A percentile compares a stretch with the other conserved stretches of the same genome.
These are phyloP conservation scores for Corythaeola cristata DNA, from an alignment of 2,113 vertebrate species.

Conservation along the genomic window DNA sequence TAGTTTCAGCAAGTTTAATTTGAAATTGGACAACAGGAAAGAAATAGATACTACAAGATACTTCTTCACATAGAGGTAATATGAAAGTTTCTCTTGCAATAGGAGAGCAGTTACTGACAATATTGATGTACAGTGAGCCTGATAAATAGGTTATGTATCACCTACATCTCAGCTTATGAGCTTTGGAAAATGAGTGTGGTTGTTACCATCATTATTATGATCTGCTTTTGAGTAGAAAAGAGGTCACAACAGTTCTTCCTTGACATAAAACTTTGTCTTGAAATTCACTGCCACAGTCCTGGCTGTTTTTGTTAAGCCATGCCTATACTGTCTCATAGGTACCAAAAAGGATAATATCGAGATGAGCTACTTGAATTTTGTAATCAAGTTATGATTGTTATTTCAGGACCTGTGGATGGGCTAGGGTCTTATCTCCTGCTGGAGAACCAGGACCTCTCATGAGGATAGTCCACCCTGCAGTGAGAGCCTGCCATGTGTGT, in stretches of 20 bases:
- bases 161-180: not conserved
- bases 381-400: rapidly evolving
- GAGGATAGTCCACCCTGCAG: not conserved
- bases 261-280: not conserved
- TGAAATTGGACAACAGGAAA: not conserved
- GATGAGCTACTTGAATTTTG: not conserved
- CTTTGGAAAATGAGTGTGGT: not conserved
- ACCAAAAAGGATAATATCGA: not conserved
- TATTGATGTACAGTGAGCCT: not conserved
- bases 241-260: not conserved
- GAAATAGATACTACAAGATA: not conserved
- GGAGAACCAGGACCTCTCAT: not conserved
- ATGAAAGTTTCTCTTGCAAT: not conserved
- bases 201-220: not conserved
- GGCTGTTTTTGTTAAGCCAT: not conserved
- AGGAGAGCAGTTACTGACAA: not conserved
- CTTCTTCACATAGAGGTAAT: not conserved
- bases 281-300: not conserved
- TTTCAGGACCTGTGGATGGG: not conserved
- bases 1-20: not conserved
- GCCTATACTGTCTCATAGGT: not conserved
- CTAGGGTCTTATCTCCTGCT: not conserved
- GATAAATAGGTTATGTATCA: not conserved
- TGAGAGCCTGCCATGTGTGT: not conserved
- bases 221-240: not conserved